Conservation (phyloP, 1,140 invertebrate genomes). For the Pseudomyrmex concolor region DNA sequence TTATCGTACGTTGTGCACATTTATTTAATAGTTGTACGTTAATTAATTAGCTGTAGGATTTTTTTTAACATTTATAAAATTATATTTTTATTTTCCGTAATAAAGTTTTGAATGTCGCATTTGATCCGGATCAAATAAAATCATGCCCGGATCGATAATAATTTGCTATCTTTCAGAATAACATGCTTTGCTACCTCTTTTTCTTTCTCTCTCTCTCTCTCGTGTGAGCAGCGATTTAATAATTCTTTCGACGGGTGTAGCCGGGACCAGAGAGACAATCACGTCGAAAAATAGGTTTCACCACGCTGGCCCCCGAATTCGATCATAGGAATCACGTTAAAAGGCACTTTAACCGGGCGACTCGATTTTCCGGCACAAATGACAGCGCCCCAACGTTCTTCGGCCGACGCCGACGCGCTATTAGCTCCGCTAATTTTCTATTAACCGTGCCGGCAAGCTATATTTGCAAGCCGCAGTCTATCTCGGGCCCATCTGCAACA, state of each 20-base stretch:
- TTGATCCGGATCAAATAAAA: slow-evolving; percentile 15
- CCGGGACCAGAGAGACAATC: slow-evolving; percentile 71
- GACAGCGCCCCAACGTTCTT: slow-evolving; percentile 77
- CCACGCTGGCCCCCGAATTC: slow-evolving; percentile 68
- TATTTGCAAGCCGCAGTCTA: slow-evolving; percentile 79
- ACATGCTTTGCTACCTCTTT: background rate
- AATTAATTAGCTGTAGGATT: background rate
- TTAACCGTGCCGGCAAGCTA: slow-evolving; percentile 78
- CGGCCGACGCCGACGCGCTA: slow-evolving; percentile 73
- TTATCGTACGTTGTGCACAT: background rate
- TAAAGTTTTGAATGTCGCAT: background rate
- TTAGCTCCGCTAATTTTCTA: slow-evolving; percentile 82
- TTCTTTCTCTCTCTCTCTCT: too few species aligned
- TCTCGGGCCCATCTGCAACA: slow-evolving; percentile 64
- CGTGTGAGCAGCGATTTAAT: slow-evolving; percentile 30
- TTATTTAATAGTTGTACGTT: background rate
- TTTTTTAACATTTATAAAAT: background rate
- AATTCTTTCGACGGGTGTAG: slow-evolving; percentile 24
- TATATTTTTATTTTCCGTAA: slow-evolving; percentile 17
- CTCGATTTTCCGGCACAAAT: slow-evolving; percentile 81
- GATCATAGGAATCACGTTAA: slow-evolving; percentile 80
- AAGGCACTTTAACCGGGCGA: slow-evolving; percentile 79
- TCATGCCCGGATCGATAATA: slow-evolving; percentile 3
- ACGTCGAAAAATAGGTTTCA: slow-evolving; percentile 71
- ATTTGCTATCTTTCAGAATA: slow-evolving; percentile 23